Conservation (phyloP, 2,113 vertebrate genomes). For the Maccullochella peelii region DNA sequence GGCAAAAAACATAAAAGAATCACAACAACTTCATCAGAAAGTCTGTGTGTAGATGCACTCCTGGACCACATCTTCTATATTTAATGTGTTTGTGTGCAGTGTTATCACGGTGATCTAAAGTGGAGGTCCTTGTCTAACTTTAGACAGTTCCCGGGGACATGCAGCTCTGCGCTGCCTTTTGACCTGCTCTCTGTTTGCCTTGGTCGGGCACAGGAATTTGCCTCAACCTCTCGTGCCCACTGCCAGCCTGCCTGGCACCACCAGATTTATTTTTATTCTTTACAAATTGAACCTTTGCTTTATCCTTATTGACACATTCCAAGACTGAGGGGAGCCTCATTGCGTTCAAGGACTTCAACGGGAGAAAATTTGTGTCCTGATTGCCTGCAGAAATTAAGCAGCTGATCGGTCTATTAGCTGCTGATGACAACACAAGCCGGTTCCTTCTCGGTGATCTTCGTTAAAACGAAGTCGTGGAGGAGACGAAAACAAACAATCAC, state of each 20-base stretch:
- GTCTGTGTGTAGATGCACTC: slow-evolving; percentile 42
- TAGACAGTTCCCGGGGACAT: slow-evolving; percentile 59
- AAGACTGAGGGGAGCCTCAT: slow-evolving; percentile 73
- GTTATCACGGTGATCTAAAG: slow-evolving; percentile 77
- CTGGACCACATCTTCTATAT: slow-evolving; percentile 51
- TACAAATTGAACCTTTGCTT: slow-evolving; percentile 78
- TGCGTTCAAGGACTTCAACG: slow-evolving; percentile 52
- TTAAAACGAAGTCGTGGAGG: neutral
- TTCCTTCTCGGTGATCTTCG: neutral
- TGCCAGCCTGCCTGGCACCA: slow-evolving; percentile 83
- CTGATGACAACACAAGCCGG: neutral
- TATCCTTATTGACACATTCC: slow-evolving; percentile 81
- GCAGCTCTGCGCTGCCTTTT: slow-evolving; percentile 77
- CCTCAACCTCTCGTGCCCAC: slow-evolving; percentile 73
- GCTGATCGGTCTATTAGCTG: neutral
- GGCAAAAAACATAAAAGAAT: slow-evolving; percentile 37
- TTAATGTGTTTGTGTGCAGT: slow-evolving; percentile 54
- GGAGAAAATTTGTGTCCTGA: slow-evolving; percentile 45
- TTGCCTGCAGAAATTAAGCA: slow-evolving; percentile 21
- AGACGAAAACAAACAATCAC: neutral
- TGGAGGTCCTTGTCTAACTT: slow-evolving; percentile 78
- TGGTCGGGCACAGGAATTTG: slow-evolving; percentile 79
- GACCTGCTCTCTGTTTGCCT: slow-evolving; percentile 83
- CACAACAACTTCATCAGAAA: slow-evolving; percentile 33
- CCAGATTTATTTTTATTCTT: slow-evolving; percentile 81